phyloP scores from a whole-genome alignment of 2,888 invertebrate species.

The Thumatha senex region DNA sequence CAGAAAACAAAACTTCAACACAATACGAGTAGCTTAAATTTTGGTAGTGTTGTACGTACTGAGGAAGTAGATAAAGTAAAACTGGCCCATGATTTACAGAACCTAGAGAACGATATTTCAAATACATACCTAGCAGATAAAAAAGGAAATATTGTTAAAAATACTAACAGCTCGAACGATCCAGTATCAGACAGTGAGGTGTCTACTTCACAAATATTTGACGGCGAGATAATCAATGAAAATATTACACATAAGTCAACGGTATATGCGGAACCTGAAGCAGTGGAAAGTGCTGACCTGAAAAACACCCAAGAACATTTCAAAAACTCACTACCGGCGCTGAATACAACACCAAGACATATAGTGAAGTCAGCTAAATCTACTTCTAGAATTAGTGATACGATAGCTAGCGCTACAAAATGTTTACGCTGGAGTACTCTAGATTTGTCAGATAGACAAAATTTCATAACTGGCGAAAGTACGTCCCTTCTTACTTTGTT shows the following conservation, averaged over 20 bases:
- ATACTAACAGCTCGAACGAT: slow-evolving; percentile 52
- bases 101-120: slow-evolving; percentile 34
- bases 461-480: slow-evolving; percentile 26
- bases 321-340: slow-evolving; percentile 50
- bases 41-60: background rate
- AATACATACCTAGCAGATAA: slow-evolving; percentile 37
- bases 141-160: slow-evolving; percentile 19
- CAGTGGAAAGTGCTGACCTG: background rate
- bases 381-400: slow-evolving; percentile 33
- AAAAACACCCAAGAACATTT: slow-evolving; percentile 27
- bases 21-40: too few relatives aligned
- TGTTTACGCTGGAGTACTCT: slow-evolving; percentile 64
- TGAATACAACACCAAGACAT: slow-evolving; percentile 40
- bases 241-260: background rate
- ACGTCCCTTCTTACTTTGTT: slow-evolving; percentile 7
- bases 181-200: slow-evolving; percentile 64
- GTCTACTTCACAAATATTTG: slow-evolving; percentile 48
- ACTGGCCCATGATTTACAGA: slow-evolving; percentile 1
- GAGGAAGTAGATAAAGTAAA: background rate
- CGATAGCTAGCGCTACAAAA: slow-evolving; percentile 48
- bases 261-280: background rate
- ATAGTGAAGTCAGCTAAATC: slow-evolving; percentile 53
- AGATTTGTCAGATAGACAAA: slow-evolving; percentile 47
- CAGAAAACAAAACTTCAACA: too few relatives aligned
- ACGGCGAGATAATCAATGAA: slow-evolving; percentile 24